A percentile compares a stretch with the other conserved stretches of the same genome.
phyloP scores from a whole-genome alignment of 2,888 invertebrate genomes.

The Andrena chrysosceles region DNA sequence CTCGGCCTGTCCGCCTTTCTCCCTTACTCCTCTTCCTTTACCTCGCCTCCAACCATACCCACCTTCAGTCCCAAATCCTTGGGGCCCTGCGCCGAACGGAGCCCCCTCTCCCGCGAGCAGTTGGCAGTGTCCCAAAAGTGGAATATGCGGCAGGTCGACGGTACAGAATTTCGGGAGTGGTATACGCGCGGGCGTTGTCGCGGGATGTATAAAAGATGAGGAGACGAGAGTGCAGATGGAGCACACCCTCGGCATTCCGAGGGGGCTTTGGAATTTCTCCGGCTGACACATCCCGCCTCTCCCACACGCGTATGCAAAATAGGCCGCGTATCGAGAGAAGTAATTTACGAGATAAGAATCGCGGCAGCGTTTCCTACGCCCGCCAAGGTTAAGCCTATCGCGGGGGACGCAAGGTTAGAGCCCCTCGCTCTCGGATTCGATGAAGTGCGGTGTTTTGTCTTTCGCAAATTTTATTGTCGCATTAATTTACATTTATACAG shows the following conservation, averaged over 20 bases:
- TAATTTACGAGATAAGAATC: constrained; percentile 41
- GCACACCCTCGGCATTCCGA: constrained; percentile 70
- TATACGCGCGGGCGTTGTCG: constrained; percentile 38
- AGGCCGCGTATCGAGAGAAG: not conserved
- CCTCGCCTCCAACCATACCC: not conserved
- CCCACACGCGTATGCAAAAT: constrained; percentile 18
- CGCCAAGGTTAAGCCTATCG: constrained; percentile 37
- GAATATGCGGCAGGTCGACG: constrained; percentile 6
- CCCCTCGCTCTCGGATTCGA: not conserved
- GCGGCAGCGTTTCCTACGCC: constrained; percentile 4
- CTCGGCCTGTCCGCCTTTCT: constrained; percentile 52
- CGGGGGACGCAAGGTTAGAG: not conserved
- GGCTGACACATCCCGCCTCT: constrained; percentile 19
- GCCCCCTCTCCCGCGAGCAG: too few species aligned
- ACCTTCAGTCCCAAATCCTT: too few species aligned
- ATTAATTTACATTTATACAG: constrained; percentile 82
- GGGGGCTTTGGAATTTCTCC: constrained; percentile 64
- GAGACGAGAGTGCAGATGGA: constrained; percentile 59
- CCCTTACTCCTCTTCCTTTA: constrained; percentile 34
- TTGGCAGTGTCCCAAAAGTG: too few species aligned
- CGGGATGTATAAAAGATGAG: constrained; percentile 62
- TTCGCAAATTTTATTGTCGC: constrained; percentile 67
- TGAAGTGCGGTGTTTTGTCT: constrained; percentile 19
- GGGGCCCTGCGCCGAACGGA: too few species aligned
- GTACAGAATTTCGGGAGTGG: constrained; percentile 55